Conservation (phyloP, 2,113 vertebrate genomes). For the Pelodiscus sinensis region DNA sequence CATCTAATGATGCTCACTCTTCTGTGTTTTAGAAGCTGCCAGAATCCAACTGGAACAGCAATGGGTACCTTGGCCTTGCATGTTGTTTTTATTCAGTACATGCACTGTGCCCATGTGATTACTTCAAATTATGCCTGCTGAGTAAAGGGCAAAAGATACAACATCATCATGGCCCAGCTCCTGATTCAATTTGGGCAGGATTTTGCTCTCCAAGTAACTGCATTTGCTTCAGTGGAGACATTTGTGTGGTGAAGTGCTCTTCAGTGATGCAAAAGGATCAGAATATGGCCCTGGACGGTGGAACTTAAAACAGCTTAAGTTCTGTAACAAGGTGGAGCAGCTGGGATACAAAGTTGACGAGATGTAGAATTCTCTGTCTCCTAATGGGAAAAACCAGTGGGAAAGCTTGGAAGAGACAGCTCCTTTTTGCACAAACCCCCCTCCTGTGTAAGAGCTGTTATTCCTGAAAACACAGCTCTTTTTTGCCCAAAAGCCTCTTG, state of each 20-base stretch:
- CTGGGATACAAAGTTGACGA: background rate
- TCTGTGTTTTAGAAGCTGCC: background rate
- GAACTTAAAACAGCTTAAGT: background rate
- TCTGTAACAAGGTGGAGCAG: background rate
- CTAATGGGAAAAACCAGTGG: constrained; percentile 20
- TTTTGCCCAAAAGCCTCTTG: no score
- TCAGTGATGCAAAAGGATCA: background rate
- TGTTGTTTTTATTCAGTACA: background rate
- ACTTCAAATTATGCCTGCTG: background rate
- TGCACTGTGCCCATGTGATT: background rate
- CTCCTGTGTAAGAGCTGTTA: no score
- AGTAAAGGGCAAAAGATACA: background rate
- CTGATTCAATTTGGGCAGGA: background rate
- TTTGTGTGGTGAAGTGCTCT: background rate
- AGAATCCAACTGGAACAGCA: background rate
- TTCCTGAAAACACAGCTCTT: no score
- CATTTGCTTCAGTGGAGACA: background rate
- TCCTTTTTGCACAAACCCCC: no score
- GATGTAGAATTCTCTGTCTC: background rate
- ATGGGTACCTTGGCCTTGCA: background rate
- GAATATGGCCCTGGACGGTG: background rate
- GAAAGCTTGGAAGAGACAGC: background rate
- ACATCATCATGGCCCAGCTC: background rate
- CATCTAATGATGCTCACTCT: background rate
- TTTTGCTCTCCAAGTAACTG: background rate